Percentiles rank a stretch among this genome's conserved stretches.
Conservation (phyloP, 2,113 vertebrate genomes). For the Maccullochella peelii region DNA sequence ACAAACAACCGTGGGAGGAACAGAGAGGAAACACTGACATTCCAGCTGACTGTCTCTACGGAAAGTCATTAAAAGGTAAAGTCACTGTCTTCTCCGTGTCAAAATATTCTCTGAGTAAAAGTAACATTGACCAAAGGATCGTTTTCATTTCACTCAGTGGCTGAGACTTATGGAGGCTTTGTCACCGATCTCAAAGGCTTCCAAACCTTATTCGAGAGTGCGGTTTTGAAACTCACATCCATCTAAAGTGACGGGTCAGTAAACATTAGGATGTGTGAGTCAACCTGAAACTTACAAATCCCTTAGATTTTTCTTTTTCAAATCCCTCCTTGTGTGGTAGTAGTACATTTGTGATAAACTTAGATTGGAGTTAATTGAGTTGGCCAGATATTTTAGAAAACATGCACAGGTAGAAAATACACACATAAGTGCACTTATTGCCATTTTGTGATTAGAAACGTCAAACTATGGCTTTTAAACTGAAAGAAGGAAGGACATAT, state of each 20-base stretch:
- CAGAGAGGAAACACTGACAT: conserved; percentile 65
- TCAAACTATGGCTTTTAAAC: conserved; percentile 17
- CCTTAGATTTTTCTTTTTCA: conserved; percentile 26
- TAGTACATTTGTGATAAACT: conserved; percentile 2
- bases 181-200: conserved; percentile 39
- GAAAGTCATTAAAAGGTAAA: conserved; percentile 48
- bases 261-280: conserved; percentile 64
- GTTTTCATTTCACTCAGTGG: conserved; percentile 49
- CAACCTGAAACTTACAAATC: conserved; percentile 52
- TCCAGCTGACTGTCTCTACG: conserved; percentile 67
- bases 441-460: conserved; percentile 25
- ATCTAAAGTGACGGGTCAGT: conserved; percentile 53
- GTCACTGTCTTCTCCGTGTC: conserved; percentile 16
- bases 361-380: background rate
- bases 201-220: conserved; percentile 20
- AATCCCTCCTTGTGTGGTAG: background rate
- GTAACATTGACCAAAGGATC: conserved; percentile 41
- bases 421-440: background rate
- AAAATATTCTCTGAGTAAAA: conserved; percentile 30
- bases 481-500: conserved; percentile 6
- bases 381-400: background rate
- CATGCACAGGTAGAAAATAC: background rate
- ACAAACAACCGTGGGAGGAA: conserved; percentile 73
- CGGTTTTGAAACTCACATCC: conserved; percentile 65
- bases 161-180: conserved; percentile 26